Conservation (phyloP, 2,113 vertebrate genomes). For the Aegotheles bennettii region DNA sequence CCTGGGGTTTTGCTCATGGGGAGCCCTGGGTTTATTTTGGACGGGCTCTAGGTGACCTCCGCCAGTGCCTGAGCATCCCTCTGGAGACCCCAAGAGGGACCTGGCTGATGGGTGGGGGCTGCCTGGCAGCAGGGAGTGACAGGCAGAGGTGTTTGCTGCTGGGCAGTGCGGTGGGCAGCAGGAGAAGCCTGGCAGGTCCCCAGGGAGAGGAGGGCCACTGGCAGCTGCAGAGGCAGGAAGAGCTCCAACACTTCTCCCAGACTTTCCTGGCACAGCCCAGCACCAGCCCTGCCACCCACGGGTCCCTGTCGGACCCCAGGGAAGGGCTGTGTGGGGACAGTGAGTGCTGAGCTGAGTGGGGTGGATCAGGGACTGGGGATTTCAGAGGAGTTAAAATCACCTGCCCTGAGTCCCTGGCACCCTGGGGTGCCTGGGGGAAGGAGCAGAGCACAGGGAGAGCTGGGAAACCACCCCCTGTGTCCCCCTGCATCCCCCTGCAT, state of each 20-base stretch:
- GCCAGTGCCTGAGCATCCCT: background rate
- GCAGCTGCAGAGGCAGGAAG: background rate
- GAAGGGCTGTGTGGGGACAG: background rate
- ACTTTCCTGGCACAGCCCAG: background rate
- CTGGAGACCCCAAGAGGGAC: rapidly evolving
- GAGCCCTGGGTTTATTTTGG: background rate
- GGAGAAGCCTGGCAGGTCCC: background rate
- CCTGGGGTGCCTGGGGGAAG: background rate
- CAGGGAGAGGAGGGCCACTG: rapidly evolving
- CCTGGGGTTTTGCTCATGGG: background rate
- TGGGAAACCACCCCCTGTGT: background rate
- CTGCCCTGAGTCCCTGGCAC: background rate
- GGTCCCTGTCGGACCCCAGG: rapidly evolving
- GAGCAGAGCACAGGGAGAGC: background rate
- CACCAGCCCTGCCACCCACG: rapidly evolving
- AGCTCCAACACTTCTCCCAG: background rate
- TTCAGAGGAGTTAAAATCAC: background rate
- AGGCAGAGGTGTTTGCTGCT: background rate
- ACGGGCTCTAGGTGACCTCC: background rate
- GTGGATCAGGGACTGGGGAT: background rate
- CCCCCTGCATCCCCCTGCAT: background rate
- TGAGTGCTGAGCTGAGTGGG: background rate
- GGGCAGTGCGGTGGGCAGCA: background rate
- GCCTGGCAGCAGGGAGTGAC: background rate
- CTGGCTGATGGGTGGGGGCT: rapidly evolving